Conservation (phyloP, 2,797 vertebrate species). For the Mionectes olivaceus region DNA sequence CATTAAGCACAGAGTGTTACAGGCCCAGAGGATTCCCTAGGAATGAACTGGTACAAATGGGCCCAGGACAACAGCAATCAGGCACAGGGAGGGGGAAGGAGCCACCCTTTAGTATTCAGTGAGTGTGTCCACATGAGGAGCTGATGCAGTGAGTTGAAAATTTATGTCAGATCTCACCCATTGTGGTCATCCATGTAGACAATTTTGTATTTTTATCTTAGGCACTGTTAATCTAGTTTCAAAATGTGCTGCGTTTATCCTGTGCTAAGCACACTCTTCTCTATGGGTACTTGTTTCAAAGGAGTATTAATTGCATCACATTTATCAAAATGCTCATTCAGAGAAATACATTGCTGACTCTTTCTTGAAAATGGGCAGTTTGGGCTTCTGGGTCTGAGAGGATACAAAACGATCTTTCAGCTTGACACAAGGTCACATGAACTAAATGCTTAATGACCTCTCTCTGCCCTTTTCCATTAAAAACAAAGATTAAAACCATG, state of each 20-base stretch:
- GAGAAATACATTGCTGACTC: background rate
- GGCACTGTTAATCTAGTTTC: background rate
- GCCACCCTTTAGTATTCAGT: background rate
- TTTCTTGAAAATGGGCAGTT: conserved; percentile 59
- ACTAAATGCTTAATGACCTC: background rate
- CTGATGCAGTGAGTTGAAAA: background rate
- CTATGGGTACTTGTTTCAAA: background rate
- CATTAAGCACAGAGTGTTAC: background rate
- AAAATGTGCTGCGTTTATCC: background rate
- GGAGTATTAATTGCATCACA: background rate
- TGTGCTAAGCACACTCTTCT: background rate
- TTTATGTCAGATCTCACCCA: background rate
- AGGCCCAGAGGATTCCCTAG: background rate
- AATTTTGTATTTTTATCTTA: conserved; percentile 13
- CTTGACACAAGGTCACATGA: background rate
- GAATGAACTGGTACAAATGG: background rate
- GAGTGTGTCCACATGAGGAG: background rate
- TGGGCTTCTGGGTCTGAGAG: conserved; percentile 26
- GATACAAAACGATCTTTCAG: conserved; percentile 4
- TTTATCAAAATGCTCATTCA: conserved; percentile 2
- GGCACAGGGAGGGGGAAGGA: background rate
- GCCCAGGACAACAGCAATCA: background rate
- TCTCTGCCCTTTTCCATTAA: conserved; percentile 8
- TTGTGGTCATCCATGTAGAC: background rate
- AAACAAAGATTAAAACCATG: background rate